Conservation (phyloP, 2,888 invertebrate genomes). For the Invenusta paracnida region DNA sequence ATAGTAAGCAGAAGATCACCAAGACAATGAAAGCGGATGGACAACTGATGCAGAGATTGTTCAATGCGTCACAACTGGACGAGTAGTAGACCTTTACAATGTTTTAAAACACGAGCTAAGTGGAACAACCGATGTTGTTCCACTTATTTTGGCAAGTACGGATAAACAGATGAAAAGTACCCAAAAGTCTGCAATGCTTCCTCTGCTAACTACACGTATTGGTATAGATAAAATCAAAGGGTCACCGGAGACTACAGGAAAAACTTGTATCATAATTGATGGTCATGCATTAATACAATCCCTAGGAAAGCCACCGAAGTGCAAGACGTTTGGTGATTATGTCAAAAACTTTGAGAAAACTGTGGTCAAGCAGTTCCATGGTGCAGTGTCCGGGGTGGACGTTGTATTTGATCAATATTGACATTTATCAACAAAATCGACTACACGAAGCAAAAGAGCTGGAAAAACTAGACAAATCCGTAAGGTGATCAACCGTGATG, state of each 20-base stretch:
- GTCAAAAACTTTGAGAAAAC: constrained; percentile 36
- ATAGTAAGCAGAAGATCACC: constrained; percentile 19
- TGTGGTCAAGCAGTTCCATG: constrained; percentile 35
- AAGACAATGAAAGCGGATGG: constrained; percentile 6
- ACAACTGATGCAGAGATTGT: not conserved
- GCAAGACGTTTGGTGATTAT: constrained; percentile 43
- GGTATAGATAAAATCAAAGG: constrained; percentile 4
- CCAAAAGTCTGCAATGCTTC: not conserved
- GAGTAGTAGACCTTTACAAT: constrained; percentile 15
- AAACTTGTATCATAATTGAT: constrained; percentile 35
- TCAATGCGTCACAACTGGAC: not conserved
- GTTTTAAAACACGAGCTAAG: constrained; percentile 2
- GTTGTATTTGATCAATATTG: constrained; percentile 44
- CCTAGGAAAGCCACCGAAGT: constrained; percentile 41
- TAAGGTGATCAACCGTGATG: constrained; percentile 18
- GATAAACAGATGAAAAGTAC: constrained; percentile 14
- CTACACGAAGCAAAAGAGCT: constrained; percentile 39
- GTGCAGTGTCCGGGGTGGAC: constrained; percentile 31
- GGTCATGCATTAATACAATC: constrained; percentile 44
- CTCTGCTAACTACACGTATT: not conserved
- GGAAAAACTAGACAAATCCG: constrained; percentile 32
- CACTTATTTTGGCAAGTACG: constrained; percentile 12
- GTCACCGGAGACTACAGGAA: constrained; percentile 19
- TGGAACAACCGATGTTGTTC: too few species aligned
- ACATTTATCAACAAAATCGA: constrained; percentile 40